phyloP scores from a whole-genome alignment of 2,113 vertebrate species.

The Anoura caudifer region DNA sequence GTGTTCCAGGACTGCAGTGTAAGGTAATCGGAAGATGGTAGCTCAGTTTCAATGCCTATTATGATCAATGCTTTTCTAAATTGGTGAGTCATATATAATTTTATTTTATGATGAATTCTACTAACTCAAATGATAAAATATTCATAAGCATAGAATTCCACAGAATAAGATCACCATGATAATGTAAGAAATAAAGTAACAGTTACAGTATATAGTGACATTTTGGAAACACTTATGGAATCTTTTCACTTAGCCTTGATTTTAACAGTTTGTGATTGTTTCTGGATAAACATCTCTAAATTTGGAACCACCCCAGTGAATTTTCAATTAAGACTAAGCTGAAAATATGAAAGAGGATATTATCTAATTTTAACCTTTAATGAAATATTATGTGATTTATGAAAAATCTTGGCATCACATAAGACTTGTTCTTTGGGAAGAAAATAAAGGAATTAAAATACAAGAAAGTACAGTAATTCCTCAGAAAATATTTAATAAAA shows the following conservation, averaged over 20 bases:
- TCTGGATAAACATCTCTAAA: background rate
- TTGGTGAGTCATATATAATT: constrained; percentile 51
- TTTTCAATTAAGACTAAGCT: background rate
- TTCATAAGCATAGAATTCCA: constrained; percentile 42
- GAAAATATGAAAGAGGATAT: background rate
- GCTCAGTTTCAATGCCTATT: background rate
- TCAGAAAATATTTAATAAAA: background rate
- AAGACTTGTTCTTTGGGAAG: background rate
- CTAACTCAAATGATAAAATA: constrained; percentile 61
- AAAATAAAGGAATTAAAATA: background rate
- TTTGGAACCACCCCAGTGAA: background rate
- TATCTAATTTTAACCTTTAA: background rate
- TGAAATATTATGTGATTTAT: background rate
- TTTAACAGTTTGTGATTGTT: background rate
- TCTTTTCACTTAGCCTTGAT: background rate
- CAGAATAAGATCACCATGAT: constrained; percentile 23
- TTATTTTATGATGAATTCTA: constrained; percentile 32
- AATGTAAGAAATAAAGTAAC: constrained; percentile 11
- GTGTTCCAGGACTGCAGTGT: background rate
- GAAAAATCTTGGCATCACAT: background rate
- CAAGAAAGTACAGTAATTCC: background rate
- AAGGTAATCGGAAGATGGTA: background rate
- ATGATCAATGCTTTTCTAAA: background rate
- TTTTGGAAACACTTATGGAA: background rate
- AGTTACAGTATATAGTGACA: background rate